Evolutionary conservation across 30 jellyfish, hydroid and myxozoan genomes (phyloP).

Genomic region (Pseudorhiza aurosa): DNA sequence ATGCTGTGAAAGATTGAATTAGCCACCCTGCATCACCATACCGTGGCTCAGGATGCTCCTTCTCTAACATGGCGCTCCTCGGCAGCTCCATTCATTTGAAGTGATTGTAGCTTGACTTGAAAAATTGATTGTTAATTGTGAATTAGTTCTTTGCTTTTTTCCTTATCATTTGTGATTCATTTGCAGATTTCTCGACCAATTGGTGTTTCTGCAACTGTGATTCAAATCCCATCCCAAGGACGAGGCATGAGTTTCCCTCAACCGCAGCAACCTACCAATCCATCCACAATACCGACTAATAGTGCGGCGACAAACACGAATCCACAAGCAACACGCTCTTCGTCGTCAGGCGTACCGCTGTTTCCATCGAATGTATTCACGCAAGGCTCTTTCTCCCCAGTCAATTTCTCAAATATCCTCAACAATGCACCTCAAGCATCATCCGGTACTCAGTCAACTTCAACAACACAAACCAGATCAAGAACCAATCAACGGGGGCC

Average conservation of each 20-base stretch:
- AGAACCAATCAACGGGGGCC: slow-evolving; percentile 18
- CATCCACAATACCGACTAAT: background rate
- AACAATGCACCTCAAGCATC: background rate
- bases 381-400: slow-evolving; percentile 15
- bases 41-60: too few species aligned
- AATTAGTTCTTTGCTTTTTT: too few species aligned
- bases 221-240: slow-evolving; percentile 69
- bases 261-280: background rate
- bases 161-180: too few species aligned
- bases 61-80: too few species aligned
- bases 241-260: slow-evolving; percentile 15
- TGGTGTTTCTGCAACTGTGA: slow-evolving; percentile 86
- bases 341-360: slow-evolving; percentile 22
- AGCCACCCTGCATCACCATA: too few species aligned
- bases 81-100: too few species aligned
- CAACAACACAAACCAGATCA: slow-evolving; percentile 48
- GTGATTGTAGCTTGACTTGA: too few species aligned
- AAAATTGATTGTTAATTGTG: too few species aligned
- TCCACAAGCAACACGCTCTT: slow-evolving; percentile 14
- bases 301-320: background rate
- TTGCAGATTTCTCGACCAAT: slow-evolving; percentile 35
- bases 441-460: slow-evolving; percentile 13
- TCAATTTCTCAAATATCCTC: slow-evolving; percentile 20
- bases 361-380: slow-evolving; percentile 14
- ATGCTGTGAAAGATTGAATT: too few species aligned